phyloP scores from a whole-genome alignment of 2,113 vertebrate genomes.

The Haemorhous mexicanus region DNA sequence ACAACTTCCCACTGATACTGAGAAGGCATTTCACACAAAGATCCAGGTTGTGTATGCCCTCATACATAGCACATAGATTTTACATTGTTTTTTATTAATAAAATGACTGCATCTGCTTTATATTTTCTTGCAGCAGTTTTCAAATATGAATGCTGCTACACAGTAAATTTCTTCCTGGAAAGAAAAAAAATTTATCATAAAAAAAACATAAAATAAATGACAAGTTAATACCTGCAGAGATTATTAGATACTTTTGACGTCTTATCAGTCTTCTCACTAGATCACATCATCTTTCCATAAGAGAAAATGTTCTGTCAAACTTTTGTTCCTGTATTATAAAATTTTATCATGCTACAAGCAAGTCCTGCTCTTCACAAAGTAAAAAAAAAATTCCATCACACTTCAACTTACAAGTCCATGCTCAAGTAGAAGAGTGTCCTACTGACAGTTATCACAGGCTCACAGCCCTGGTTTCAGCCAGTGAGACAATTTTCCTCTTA shows the following conservation, averaged over 20 bases:
- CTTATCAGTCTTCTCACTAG: neutral
- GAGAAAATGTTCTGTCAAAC: neutral
- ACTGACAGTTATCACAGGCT: neutral
- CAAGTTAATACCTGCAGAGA: neutral
- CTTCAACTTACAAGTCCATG: neutral
- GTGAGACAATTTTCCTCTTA: neutral
- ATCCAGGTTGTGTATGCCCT: neutral
- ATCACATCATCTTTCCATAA: neutral
- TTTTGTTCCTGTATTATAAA: neutral
- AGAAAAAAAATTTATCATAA: neutral
- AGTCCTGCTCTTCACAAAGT: neutral
- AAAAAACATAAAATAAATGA: neutral
- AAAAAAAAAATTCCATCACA: neutral
- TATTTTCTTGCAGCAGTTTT: neutral
- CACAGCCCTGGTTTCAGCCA: neutral
- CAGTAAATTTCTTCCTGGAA: neutral
- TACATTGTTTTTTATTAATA: neutral
- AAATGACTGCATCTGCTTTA: slow-evolving; percentile 5
- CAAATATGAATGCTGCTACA: neutral
- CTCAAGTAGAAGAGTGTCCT: neutral
- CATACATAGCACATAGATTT: neutral
- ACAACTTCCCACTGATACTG: neutral
- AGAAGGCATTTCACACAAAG: neutral
- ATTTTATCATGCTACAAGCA: neutral
- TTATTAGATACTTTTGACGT: neutral